These are phyloP conservation scores for Myotis vivesi DNA, from an alignment of 2,797 vertebrate genomes.

Conservation along the genomic window DNA sequence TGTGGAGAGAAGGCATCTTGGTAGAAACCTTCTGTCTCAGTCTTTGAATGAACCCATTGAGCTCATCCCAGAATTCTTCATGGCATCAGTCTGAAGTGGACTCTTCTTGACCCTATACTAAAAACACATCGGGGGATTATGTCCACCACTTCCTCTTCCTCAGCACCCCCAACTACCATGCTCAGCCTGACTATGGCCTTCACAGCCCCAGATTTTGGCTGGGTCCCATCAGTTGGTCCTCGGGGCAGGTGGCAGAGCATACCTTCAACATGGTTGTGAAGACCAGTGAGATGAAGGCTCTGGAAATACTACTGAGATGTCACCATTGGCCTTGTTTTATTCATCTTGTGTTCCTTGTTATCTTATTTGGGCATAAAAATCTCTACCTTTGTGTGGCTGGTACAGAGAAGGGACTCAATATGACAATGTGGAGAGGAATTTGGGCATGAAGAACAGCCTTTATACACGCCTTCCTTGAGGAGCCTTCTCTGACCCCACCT, in stretches of 20 bases:
- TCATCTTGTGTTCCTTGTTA: background rate
- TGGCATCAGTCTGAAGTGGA: background rate
- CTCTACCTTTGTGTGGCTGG: background rate
- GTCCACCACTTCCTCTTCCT: background rate
- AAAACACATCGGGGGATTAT: background rate
- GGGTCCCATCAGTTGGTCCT: background rate
- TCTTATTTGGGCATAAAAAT: background rate
- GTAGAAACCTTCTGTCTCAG: background rate
- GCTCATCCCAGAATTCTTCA: background rate
- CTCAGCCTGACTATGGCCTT: background rate
- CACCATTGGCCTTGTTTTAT: background rate
- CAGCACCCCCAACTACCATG: background rate
- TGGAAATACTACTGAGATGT: background rate
- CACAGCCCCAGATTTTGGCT: background rate
- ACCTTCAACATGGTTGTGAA: background rate
- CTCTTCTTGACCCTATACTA: background rate
- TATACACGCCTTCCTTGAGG: background rate
- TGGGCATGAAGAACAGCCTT: background rate
- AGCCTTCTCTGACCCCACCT: background rate
- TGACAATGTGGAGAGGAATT: background rate
- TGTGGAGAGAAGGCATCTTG: background rate
- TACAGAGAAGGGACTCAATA: background rate
- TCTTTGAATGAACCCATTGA: background rate
- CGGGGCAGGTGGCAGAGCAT: background rate
- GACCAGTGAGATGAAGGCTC: background rate